These are phyloP conservation scores for Uloborus diversus DNA, from an alignment of 1,140 invertebrate genomes.

Conservation along the genomic window DNA sequence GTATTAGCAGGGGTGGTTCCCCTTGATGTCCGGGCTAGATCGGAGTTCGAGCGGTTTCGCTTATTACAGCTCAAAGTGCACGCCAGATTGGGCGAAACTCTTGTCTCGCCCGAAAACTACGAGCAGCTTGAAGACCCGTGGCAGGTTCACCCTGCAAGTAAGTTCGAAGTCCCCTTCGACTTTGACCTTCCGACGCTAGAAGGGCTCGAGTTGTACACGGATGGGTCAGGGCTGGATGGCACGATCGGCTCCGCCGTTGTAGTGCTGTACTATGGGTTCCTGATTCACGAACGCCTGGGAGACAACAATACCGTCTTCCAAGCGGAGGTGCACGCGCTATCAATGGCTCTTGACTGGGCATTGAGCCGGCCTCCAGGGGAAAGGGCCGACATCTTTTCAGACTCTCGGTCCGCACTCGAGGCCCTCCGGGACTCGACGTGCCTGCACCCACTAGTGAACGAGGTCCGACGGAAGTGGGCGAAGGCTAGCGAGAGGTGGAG, in stretches of 20 bases:
- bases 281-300: neutral
- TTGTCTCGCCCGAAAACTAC: fast-evolving
- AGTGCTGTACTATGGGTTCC: neutral
- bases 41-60: neutral
- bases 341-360: neutral
- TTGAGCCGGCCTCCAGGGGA: no score
- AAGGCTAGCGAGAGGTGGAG: neutral
- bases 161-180: neutral
- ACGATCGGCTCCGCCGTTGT: neutral
- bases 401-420: neutral
- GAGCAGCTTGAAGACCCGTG: no score
- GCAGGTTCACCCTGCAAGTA: neutral
- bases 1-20: neutral
- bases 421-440: no score
- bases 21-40: neutral
- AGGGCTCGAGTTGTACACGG: neutral
- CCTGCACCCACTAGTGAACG: neutral
- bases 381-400: neutral
- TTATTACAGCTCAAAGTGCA: neutral
- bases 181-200: neutral
- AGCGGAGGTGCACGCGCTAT: neutral
- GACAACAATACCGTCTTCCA: neutral
- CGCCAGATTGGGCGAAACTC: fast-evolving
- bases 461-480: neutral
- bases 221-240: neutral